These are phyloP conservation scores for Pterocles orientalis DNA, from an alignment of 2,113 vertebrate species.

Conservation along the genomic window DNA sequence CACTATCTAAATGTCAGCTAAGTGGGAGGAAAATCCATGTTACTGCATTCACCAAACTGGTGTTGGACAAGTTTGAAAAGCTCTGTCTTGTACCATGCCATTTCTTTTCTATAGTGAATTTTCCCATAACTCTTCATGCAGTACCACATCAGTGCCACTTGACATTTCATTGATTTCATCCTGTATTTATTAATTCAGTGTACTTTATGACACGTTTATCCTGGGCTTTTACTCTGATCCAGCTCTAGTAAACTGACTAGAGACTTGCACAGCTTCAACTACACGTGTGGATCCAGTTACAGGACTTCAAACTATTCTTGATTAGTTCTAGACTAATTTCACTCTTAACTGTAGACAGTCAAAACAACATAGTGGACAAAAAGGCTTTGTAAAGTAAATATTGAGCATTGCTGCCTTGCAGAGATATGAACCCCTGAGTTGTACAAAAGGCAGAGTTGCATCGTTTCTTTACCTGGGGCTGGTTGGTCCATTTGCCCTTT, in stretches of 20 bases:
- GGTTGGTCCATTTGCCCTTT: not conserved
- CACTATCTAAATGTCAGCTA: not conserved
- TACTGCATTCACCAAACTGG: not conserved
- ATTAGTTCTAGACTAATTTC: not conserved
- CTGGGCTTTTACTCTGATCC: not conserved
- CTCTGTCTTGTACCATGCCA: not conserved
- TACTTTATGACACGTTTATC: not conserved
- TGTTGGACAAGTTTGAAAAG: not conserved
- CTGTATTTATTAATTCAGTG: not conserved
- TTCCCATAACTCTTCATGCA: not conserved
- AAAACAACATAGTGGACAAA: not conserved
- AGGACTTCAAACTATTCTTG: not conserved
- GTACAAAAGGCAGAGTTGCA: not conserved
- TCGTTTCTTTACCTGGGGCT: not conserved
- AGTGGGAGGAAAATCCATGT: not conserved
- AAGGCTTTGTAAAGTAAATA: not conserved
- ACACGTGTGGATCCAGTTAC: not conserved
- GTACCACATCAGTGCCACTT: not conserved
- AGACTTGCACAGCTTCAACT: not conserved
- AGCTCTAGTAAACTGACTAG: not conserved
- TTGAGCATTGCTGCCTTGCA: not conserved
- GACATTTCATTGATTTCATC: not conserved
- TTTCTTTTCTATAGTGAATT: not conserved
- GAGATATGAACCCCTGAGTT: not conserved
- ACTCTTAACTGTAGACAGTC: not conserved